Percentiles rank a stretch among this genome's conserved stretches.
Evolutionary conservation across 1,140 invertebrate genomes (phyloP).

Genomic region (Magallana ariakensis): DNA sequence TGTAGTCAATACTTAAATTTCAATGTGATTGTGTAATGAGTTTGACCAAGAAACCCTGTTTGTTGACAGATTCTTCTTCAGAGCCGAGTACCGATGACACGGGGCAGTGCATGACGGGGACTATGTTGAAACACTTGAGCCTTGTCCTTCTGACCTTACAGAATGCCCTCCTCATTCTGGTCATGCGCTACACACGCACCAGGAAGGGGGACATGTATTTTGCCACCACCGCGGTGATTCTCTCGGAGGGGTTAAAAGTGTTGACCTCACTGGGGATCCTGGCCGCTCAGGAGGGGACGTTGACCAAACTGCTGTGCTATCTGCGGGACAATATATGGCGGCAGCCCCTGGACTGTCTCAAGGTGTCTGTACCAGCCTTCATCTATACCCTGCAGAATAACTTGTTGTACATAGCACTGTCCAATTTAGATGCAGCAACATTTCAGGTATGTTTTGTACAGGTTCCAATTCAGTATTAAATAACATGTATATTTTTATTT

Average conservation of each 20-base stretch:
- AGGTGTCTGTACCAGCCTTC: conserved; percentile 94
- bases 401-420: conserved; percentile 96
- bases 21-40: too few species aligned
- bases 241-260: conserved; percentile 97
- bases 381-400: conserved; percentile 99
- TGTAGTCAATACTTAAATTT: too few species aligned
- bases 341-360: conserved; percentile 86
- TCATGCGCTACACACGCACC: conserved; percentile 96
- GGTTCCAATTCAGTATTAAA: too few species aligned
- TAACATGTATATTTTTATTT: too few species aligned
- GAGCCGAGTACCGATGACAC: background rate
- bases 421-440: conserved; percentile 98
- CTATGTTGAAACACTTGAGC: conserved; percentile 83
- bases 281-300: conserved; percentile 88
- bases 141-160: conserved; percentile 94
- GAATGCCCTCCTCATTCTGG: conserved; percentile 95
- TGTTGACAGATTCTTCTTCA: background rate
- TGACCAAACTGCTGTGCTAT: conserved; percentile 70
- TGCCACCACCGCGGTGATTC: conserved; percentile 96
- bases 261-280: conserved; percentile 87
- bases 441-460: conserved; percentile 88
- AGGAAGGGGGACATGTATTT: conserved; percentile 93
- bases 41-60: background rate
- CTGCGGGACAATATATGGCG: conserved; percentile 86
- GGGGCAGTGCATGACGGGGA: background rate